Evolutionary conservation across 2,797 vertebrate species (phyloP), one percentile per base, ranked within the genome.

Genomic region (Alectoris magna): DNA sequence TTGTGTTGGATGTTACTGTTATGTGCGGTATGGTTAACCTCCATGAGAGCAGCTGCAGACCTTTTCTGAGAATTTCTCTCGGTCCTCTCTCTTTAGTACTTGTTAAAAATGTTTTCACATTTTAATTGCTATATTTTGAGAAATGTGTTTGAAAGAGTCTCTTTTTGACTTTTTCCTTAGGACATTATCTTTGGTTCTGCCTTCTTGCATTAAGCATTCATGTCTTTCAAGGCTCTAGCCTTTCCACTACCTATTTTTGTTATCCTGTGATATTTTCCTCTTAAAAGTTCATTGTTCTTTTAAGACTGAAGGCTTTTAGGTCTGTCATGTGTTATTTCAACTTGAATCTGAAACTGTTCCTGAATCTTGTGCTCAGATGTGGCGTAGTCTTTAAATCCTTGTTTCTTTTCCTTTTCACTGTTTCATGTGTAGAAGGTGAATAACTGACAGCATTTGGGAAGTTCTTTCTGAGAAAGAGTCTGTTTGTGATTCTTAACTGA

Each of bases 21-120:
- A 9, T 0, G 6, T 48, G 26, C 75, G 67, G 38, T n/a, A 31
- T 0, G 3, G 31, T 48, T 36, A 8, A n/a, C 63, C n/a, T 3
- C 1, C 13, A 2, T 41, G 34, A 67, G 68, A 64, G 14, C 29
- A 77, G 19, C 39, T 71, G 36, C 59, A 88, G 76, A 69, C 11
- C 17, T 60, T 38, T 56, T 80, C 49, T 14, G 38, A 60, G 26
- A 79, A 11, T 16, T 68, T 72, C 62, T 55, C 23, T 78, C 27
- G 24, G n/a, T 74, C 38, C 14, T 73, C 5, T 14, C 19, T 62
- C 49, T 66, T 29, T 27, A 51, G 12, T 43, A 34, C n/a, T 62
- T 74, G 4, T 67, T 27, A 34, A 71, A 76, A 69, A 67, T 31
- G 16, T n/a, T 58, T 73, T 90, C 38, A n/a, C 36, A 36, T 43